These are phyloP conservation scores for Chrysolina haemoptera DNA, from an alignment of 2,888 invertebrate species.

Conservation along the genomic window DNA sequence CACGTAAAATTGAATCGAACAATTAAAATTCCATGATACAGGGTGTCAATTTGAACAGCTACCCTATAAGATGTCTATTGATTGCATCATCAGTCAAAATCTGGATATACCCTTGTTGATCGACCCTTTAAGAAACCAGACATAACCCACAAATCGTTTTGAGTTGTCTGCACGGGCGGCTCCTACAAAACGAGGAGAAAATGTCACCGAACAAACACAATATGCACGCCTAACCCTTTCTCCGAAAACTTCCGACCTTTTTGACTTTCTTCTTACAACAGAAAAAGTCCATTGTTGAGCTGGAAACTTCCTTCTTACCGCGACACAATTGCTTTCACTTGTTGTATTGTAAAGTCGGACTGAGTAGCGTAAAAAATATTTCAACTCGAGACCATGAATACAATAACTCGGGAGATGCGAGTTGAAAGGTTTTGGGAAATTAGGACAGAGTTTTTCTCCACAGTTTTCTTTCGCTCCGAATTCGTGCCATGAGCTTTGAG, in stretches of 20 bases:
- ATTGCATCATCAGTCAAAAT: no score
- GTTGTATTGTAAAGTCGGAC: constrained; percentile 22
- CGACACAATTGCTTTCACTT: constrained; percentile 35
- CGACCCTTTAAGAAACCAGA: not conserved
- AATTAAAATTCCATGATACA: no score
- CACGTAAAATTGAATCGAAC: no score
- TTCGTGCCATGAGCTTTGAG: not conserved
- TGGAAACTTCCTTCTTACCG: constrained; percentile 32
- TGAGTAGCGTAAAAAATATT: constrained; percentile 25
- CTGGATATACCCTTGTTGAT: no score
- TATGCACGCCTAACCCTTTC: constrained; percentile 40
- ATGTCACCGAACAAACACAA: constrained; percentile 40
- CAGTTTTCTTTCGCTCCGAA: constrained; percentile 30
- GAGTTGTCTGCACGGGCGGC: not conserved
- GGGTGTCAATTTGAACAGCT: no score
- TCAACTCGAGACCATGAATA: constrained; percentile 24
- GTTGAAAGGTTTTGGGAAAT: constrained; percentile 11
- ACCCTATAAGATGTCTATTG: no score
- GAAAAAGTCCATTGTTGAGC: constrained; percentile 39
- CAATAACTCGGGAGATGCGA: constrained; percentile 22
- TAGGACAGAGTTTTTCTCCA: constrained; percentile 30
- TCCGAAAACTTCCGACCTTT: constrained; percentile 44
- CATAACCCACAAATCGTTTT: not conserved
- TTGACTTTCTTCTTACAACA: constrained; percentile 32
- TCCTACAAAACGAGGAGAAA: not conserved